phyloP scores from a whole-genome alignment of 2,888 invertebrate species.

The Ophion ellenae region DNA sequence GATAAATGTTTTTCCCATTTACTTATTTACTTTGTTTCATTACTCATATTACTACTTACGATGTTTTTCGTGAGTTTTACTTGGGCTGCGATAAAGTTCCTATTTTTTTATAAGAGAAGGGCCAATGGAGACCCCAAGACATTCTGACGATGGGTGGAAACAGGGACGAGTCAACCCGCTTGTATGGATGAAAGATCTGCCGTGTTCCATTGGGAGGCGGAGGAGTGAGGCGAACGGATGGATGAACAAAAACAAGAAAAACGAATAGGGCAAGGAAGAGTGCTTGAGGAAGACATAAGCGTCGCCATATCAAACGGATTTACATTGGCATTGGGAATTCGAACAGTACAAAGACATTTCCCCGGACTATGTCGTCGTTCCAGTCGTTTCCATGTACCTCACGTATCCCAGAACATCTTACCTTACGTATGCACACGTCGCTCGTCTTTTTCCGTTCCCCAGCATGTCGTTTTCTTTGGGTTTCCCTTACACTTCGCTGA shows the following conservation, averaged over 20 bases:
- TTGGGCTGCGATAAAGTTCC: not conserved
- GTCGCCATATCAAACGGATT: constrained; percentile 40
- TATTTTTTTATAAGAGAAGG: not conserved
- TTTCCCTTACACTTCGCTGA: constrained; percentile 39
- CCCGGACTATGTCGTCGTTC: constrained; percentile 35
- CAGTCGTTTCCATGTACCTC: constrained; percentile 53
- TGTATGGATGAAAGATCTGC: constrained; percentile 23
- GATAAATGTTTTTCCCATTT: too few species aligned
- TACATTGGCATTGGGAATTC: constrained; percentile 56
- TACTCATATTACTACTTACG: not conserved
- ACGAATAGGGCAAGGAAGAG: constrained; percentile 8
- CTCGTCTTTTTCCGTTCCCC: constrained; percentile 39
- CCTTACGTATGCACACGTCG: constrained; percentile 58
- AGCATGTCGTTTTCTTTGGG: constrained; percentile 28
- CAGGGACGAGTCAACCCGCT: constrained; percentile 5
- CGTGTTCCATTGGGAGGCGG: constrained; percentile 1
- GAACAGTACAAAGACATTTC: constrained; percentile 39
- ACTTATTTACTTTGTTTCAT: too few species aligned
- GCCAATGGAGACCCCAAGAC: not conserved
- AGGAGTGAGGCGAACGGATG: not conserved
- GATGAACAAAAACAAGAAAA: constrained; percentile 14
- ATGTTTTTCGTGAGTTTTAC: not conserved
- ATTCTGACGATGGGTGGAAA: not conserved
- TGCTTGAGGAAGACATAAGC: constrained; percentile 49
- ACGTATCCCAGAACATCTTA: constrained; percentile 54